These are phyloP conservation scores for Lampris incognitus DNA, from an alignment of 2,113 vertebrate genomes.

Conservation along the genomic window DNA sequence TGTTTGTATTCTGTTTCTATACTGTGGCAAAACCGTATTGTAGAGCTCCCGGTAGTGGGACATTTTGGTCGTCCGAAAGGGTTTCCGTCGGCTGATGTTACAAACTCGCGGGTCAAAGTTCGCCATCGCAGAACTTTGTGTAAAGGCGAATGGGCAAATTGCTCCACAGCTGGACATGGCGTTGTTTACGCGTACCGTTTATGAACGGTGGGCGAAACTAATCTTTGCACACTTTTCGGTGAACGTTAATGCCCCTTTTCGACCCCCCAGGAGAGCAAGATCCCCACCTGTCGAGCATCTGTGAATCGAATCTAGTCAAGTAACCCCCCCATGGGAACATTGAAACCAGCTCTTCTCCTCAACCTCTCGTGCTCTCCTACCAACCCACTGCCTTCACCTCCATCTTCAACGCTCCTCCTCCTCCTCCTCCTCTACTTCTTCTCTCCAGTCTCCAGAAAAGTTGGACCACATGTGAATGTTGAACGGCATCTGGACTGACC, in stretches of 20 bases:
- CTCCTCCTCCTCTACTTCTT: background rate
- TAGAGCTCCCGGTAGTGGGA: too few relatives aligned
- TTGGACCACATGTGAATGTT: constrained; percentile 62
- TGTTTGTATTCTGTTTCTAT: too few relatives aligned
- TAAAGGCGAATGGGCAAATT: too few relatives aligned
- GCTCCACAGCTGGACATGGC: too few relatives aligned
- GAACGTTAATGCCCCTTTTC: constrained; percentile 2
- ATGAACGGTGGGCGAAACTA: too few relatives aligned
- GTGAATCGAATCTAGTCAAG: constrained; percentile 30
- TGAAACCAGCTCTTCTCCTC: constrained; percentile 15
- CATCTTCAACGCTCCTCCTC: constrained; percentile 24
- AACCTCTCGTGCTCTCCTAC: background rate
- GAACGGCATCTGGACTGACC: constrained; percentile 64
- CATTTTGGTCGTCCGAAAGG: too few relatives aligned
- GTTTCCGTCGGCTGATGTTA: too few relatives aligned
- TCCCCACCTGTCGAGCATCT: constrained; percentile 53
- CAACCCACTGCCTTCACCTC: constrained; percentile 9
- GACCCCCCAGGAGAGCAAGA: background rate
- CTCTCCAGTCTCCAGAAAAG: constrained; percentile 25
- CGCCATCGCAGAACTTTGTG: too few relatives aligned
- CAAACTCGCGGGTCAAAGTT: too few relatives aligned
- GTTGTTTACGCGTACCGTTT: too few relatives aligned
- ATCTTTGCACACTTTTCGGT: background rate
- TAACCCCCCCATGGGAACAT: too few relatives aligned
- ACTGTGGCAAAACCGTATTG: too few relatives aligned